Percentiles rank a stretch among this genome's conserved stretches.
phyloP scores from a whole-genome alignment of 2,113 vertebrate species.

The Fregetta grallaria region DNA sequence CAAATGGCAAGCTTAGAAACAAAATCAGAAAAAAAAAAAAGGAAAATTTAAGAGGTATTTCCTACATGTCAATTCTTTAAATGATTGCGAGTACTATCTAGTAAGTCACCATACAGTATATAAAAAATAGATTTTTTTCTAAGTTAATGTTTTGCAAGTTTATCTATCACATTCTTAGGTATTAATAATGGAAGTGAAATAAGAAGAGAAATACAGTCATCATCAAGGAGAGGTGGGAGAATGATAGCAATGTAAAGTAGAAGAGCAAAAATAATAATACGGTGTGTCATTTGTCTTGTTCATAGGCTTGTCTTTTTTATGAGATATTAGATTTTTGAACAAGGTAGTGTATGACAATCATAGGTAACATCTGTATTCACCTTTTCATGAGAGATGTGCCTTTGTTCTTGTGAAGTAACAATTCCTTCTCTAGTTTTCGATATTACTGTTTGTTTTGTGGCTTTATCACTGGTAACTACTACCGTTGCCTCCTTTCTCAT shows the following conservation, averaged over 20 bases:
- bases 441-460: constrained; percentile 75
- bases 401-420: constrained; percentile 71
- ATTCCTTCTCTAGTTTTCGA: constrained; percentile 76
- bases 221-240: not conserved
- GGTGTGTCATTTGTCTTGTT: not conserved
- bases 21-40: not conserved
- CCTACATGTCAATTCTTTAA: not conserved
- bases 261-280: not conserved
- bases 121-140: not conserved
- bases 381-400: constrained; percentile 77
- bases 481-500: constrained; percentile 75
- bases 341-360: not conserved
- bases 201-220: not conserved
- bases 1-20: not conserved
- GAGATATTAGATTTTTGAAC: not conserved
- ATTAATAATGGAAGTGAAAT: not conserved
- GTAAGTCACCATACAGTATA: not conserved
- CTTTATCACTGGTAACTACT: constrained; percentile 74
- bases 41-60: not conserved
- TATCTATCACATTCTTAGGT: not conserved
- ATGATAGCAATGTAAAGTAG: not conserved
- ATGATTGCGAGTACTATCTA: not conserved
- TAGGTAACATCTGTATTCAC: constrained; percentile 66
- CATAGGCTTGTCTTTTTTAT: not conserved
- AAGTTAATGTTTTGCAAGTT: not conserved